Evolutionary conservation across 2,113 vertebrate species (phyloP).

Genomic region (Aptenodytes forsteri): DNA sequence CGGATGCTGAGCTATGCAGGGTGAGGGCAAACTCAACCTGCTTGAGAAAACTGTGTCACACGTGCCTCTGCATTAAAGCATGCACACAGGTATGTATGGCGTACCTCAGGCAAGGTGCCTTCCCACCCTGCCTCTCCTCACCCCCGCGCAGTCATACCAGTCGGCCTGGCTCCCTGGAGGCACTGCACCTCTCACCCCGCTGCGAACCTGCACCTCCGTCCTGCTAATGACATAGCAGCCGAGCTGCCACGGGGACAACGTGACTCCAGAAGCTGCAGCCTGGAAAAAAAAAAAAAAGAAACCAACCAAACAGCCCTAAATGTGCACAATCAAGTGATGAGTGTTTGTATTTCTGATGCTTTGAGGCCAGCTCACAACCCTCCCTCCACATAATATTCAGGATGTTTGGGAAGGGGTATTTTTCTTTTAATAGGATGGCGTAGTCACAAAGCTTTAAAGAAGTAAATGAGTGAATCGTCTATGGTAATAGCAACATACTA

Average conservation of each 20-base stretch:
- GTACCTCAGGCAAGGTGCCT: background rate
- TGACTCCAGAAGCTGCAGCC: slow-evolving; percentile 24
- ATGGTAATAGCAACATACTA: slow-evolving; percentile 33
- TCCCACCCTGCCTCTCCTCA: background rate
- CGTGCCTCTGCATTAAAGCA: background rate
- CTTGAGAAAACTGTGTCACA: slow-evolving; percentile 28
- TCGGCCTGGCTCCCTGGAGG: slow-evolving; percentile 2
- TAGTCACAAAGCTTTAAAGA: slow-evolving; percentile 62
- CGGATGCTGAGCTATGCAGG: rapidly evolving
- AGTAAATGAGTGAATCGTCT: slow-evolving; percentile 32
- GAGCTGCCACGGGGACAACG: slow-evolving; percentile 2
- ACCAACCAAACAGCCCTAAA: background rate
- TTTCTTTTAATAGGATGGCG: slow-evolving; percentile 55
- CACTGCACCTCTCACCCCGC: background rate
- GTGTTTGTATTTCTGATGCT: slow-evolving; percentile 59
- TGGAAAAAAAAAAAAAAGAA: background rate
- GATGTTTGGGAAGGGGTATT: slow-evolving; percentile 62
- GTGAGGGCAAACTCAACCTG: background rate
- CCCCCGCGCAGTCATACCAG: background rate
- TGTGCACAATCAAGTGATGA: slow-evolving; percentile 59
- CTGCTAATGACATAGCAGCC: slow-evolving; percentile 44
- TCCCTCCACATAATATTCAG: slow-evolving; percentile 36
- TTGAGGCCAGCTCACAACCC: slow-evolving; percentile 50
- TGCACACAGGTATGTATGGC: background rate
- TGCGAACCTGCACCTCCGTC: background rate